Conservation (phyloP, 2,113 vertebrate genomes). For the Buteo buteo region DNA sequence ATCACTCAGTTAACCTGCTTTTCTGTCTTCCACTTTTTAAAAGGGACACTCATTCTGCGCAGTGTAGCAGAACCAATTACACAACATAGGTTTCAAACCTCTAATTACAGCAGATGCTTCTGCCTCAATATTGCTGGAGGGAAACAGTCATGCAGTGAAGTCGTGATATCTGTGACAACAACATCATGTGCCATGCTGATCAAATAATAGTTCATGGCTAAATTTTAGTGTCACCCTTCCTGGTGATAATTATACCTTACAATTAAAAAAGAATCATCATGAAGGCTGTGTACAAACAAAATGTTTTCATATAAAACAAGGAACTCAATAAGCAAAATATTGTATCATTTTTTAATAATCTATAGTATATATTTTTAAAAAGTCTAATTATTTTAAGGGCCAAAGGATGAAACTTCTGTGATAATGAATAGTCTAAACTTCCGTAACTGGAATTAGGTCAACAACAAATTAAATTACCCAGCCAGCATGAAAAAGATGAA, state of each 20-base stretch:
- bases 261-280: not conserved
- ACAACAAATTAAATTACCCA: not conserved
- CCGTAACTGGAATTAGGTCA: conserved; percentile 4
- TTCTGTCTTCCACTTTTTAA: not conserved
- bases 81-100: not conserved
- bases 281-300: not conserved
- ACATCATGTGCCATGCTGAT: not conserved
- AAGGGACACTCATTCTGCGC: not conserved
- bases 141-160: not conserved
- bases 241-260: not conserved
- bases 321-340: not conserved
- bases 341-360: not conserved
- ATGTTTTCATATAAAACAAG: not conserved
- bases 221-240: not conserved
- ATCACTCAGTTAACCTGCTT: not conserved
- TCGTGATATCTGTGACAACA: not conserved
- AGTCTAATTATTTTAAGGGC: not conserved
- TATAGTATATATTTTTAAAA: not conserved
- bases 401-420: not conserved
- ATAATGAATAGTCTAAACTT: not conserved
- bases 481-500: not conserved
- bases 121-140: conserved; percentile 6
- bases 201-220: not conserved
- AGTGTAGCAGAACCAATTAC: conserved; percentile 18
- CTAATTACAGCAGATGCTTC: conserved; percentile 4